phyloP scores from a whole-genome alignment of 2,113 vertebrate species.

The Micronycteris hirsuta region DNA sequence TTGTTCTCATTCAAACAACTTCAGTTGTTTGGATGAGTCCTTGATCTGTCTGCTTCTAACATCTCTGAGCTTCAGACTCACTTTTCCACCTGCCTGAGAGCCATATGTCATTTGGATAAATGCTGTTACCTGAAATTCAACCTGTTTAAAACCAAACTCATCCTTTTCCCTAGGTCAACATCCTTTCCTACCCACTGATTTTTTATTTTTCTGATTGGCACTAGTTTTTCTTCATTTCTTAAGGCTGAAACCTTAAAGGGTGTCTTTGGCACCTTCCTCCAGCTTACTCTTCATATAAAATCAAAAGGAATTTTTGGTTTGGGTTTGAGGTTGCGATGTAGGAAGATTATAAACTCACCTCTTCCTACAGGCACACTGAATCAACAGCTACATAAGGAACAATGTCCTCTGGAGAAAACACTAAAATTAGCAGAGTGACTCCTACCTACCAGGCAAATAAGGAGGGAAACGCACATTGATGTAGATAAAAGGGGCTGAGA shows the following conservation, averaged over 20 bases:
- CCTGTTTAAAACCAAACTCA: background rate
- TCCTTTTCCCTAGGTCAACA: background rate
- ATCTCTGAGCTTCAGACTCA: background rate
- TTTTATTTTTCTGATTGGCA: background rate
- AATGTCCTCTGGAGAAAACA: background rate
- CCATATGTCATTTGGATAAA: background rate
- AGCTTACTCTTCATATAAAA: background rate
- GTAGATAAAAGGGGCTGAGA: background rate
- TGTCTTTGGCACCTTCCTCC: background rate
- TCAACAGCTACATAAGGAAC: background rate
- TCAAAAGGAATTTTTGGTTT: background rate
- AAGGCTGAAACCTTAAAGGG: background rate
- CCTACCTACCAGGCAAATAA: background rate
- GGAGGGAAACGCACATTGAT: background rate
- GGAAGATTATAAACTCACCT: background rate
- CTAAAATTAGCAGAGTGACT: background rate
- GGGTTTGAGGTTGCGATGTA: background rate
- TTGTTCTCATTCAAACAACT: too few species aligned
- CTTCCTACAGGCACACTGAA: background rate
- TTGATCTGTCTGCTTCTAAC: background rate
- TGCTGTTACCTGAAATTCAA: background rate
- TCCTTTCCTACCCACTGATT: background rate
- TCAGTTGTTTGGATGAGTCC: background rate
- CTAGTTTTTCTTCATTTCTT: background rate
- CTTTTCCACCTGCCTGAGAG: background rate